Evolutionary conservation across 2,113 vertebrate genomes (phyloP), one percentile per base, ranked within the genome.

Genomic region (Nesogale talazaci): DNA sequence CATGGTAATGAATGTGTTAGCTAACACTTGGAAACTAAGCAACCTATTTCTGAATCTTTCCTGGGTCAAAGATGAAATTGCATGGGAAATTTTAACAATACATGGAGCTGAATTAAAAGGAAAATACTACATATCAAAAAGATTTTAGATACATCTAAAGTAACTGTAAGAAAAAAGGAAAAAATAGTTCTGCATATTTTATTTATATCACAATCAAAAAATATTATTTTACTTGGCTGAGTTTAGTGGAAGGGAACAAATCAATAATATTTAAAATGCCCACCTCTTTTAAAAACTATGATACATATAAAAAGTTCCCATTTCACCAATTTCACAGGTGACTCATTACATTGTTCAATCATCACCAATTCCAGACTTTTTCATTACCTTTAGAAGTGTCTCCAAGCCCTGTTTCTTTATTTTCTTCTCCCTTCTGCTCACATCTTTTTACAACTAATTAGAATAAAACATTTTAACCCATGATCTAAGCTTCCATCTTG

Each of bases 21-120:
- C 36, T 52, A 92, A 94, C 22, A 77, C 46, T 89, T 76, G 16
- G 16, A 69, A 70, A 87, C 8, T 52, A 72, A 91, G 52, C 23
- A 77, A 72, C n/a, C 52, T 14, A 10, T 72, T 84, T 83, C 27
- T 78, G 79, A 90, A 74, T 57, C 83, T n/a, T 42, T 12, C 15
- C 27, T 31, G 52, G 15, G 3, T 84, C 23, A 52, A 65, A 63
- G 46, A 92, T 14, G 77, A 78, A 52, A 40, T 86, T 20, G 70
- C 52, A 78, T 63, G 57, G 6, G 25, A 59, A 76, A 40, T 52
- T 1, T n/a, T 42, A 80, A 90, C 75, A 69, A 59, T 34, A 34
- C 38, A 34, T 56, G 40, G 11, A 61, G 52, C 12, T 65, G 22
- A 70, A 65, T 84, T 38, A 85, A 87, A 85, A 81, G 38, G 46